A percentile compares a stretch with the other conserved stretches of the same genome.
These are phyloP conservation scores for Xyrichtys novacula DNA, from an alignment of 2,797 vertebrate species.

Conservation along the genomic window DNA sequence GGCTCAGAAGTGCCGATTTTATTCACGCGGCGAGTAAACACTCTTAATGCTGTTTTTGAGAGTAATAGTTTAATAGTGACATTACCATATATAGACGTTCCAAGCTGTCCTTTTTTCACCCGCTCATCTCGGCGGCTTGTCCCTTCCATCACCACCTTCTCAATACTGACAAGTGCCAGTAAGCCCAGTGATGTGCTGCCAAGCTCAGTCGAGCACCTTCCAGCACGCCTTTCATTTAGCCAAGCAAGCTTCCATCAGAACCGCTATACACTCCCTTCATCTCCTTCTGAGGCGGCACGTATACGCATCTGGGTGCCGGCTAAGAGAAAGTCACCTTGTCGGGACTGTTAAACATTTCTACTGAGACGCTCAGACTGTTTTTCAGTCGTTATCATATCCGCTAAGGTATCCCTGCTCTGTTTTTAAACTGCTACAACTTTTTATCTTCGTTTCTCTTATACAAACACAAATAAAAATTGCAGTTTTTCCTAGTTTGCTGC, in stretches of 20 bases:
- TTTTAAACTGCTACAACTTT: slow-evolving; percentile 9
- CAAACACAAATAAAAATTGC: not conserved
- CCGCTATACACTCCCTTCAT: slow-evolving; percentile 16
- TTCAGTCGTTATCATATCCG: slow-evolving; percentile 36
- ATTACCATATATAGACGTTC: slow-evolving; percentile 9
- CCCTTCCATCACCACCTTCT: slow-evolving; percentile 30
- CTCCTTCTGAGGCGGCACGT: slow-evolving; percentile 2
- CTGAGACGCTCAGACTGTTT: slow-evolving; percentile 39
- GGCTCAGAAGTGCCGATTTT: not conserved
- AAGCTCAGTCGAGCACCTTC: slow-evolving; percentile 29
- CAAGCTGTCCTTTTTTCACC: not conserved
- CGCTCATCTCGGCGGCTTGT: slow-evolving; percentile 27
- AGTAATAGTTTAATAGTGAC: not conserved
- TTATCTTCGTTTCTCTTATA: not conserved
- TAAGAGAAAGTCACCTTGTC: slow-evolving; percentile 69
- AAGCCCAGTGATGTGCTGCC: slow-evolving; percentile 45
- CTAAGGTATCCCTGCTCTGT: slow-evolving; percentile 31
- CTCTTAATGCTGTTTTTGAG: not conserved
- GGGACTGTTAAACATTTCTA: slow-evolving; percentile 48
- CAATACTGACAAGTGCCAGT: slow-evolving; percentile 39
- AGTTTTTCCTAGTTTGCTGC: not conserved
- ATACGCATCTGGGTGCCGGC: slow-evolving; percentile 2
- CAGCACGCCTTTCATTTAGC: slow-evolving; percentile 39
- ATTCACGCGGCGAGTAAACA: not conserved
- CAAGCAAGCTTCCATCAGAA: slow-evolving; percentile 34